Base-by-base conservation (phyloP, 2,113 vertebrate genomes). In the Opisthocomus hoazin region DNA sequence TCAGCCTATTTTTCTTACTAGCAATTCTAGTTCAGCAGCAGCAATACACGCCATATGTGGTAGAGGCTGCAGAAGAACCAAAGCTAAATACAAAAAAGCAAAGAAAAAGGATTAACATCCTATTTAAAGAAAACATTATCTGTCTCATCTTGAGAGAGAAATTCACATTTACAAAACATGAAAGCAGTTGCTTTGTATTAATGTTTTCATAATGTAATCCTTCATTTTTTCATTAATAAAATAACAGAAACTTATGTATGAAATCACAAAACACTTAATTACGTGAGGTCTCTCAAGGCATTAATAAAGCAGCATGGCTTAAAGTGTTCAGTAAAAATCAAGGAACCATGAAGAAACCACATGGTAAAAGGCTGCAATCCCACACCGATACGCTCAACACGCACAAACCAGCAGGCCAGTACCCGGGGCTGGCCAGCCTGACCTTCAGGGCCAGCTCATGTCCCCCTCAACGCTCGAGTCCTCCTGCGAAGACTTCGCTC, bases 151-250 rank as follows among this genome's bases (percentile, higher is more conserved):
- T n/a, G 54, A 91, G 64, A 88, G 45, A 70, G 54, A 89, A 68
- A 51, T 9, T 39, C 30, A 65, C 14, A 10, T 58, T 91, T 24
- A 69, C 56, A 82, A 57, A 95, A 56, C 45, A 34, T 6, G 43
- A 69, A 75, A 69, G 66, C 60, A 58, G 34, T 24, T 0, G 1
- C 41, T 89, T 57, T 69, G 46, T 32, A 50, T 69, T 53, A 21
- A 29, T 8, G 26, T 34, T 89, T 46, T 26, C 64, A 24, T 45
- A 65, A 36, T 6, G 51, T 29, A 91, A 96, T 23, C 73, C 43
- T 54, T 85, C 85, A 73, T 18, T 85, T 70, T 92, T 80, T 74
- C 68, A 65, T 92, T 91, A 93, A 89, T 37, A 37, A 54, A 76
- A 94, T 27, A 74, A 69, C 17, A 7, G 11, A 82, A 89, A 69